Evolutionary conservation across 2,113 vertebrate genomes (phyloP), one percentile per base, ranked within the genome.

Genomic region (Galemys pyrenaicus): DNA sequence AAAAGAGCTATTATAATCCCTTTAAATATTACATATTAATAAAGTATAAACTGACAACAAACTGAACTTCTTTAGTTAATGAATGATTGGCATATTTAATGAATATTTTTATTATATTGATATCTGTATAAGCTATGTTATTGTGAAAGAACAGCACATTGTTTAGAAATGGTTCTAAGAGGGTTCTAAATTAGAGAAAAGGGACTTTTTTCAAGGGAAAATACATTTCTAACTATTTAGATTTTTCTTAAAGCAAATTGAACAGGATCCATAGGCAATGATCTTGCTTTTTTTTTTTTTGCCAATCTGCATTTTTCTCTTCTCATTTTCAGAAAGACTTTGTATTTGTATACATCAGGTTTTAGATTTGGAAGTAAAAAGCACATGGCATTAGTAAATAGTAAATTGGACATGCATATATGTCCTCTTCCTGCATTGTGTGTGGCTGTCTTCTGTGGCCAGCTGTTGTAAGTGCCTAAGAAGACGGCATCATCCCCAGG

Each of bases 201-300:
- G 17, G 8, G 2, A 0, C 22, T 88, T 71, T 89, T 92, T 24
- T 41, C 30, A 87, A 81, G 19, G 75, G 56, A 90, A 79, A 89
- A 71, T 39, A 9, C 70, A 51, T 51, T 68, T 32, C 56, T 26
- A 60, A 67, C n/a, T 73, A 51, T 32, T 32, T 24, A 79, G 6
- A 9, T 28, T 71, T 95, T 73, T 62, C 87, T 77, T 78, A 90
- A 92, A 88, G 30, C 56, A 58, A 87, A 28, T 62, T n/a, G 32
- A 84, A n/a, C 37, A 70, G 24, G 80, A 51, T 73, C 82, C 12
- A 68, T 44, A 77, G 26, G 13, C 28, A 30, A 44, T 62, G 74
- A 16, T 62, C 26, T 6, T 39, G 35, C 28, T 54, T 92, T 78
- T 62, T 56, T 26, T 54, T 92, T 78, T 62, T 56, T 26, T 32